Percentiles rank a stretch among this genome's conserved stretches.
Conservation (phyloP, 2,797 vertebrate species). For the Gymnoscopelus microlampas region DNA sequence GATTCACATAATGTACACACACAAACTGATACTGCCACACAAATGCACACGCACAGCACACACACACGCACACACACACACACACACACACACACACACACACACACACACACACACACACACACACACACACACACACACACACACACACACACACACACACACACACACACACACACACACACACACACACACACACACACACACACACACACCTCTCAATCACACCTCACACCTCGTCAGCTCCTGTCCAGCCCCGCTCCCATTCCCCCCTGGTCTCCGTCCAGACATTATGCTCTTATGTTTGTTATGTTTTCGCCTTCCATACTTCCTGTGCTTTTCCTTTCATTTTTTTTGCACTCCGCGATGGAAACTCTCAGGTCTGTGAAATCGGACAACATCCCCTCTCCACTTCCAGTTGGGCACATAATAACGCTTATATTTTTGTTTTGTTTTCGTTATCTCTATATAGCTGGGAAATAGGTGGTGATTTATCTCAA, state of each 20-base stretch:
- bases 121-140: background rate
- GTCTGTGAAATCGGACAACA: constrained; percentile 60
- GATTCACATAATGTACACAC: too few species aligned
- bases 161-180: background rate
- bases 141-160: background rate
- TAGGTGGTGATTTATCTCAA: constrained; percentile 45
- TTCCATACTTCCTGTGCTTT: constrained; percentile 85
- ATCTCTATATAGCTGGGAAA: constrained; percentile 54
- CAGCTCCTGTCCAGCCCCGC: constrained; percentile 47
- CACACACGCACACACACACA: background rate
- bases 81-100: background rate
- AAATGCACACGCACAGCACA: background rate
- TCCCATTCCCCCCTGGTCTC: constrained; percentile 79
- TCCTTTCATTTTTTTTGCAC: constrained; percentile 79
- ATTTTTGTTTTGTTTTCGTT: constrained; percentile 61
- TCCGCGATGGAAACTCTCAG: constrained; percentile 70
- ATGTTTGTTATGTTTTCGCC: constrained; percentile 80
- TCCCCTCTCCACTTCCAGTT: constrained; percentile 64
- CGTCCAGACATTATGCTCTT: constrained; percentile 67
- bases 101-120: background rate
- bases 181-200: constrained; percentile 5
- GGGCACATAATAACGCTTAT: constrained; percentile 75
- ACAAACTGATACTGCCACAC: too few species aligned
- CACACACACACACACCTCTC: constrained; percentile 15
- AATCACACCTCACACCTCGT: constrained; percentile 50